Evolutionary conservation across 2,888 invertebrate species (phyloP), one percentile per base, ranked within the genome.

Genomic region (Diadegma fenestrale): DNA sequence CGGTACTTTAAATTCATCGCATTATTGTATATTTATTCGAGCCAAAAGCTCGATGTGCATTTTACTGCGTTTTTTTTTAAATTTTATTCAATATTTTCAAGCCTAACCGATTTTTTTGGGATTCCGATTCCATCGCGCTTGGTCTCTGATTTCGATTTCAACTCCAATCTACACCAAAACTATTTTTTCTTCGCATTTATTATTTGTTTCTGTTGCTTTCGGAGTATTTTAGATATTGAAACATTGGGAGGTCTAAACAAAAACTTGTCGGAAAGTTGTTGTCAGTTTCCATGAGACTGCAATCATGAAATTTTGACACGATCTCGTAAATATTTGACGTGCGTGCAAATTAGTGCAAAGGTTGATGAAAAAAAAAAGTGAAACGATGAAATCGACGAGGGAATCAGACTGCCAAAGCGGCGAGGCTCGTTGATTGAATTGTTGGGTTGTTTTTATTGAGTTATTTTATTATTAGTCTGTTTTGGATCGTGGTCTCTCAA

Each of bases 1-100:
- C 77, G 71, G 64, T 80, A 86, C 61, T 86, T 89, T 89, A 89
- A 90, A 88, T 87, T 89, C 87, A 88, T 91, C 86, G 86, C 86
- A 85, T 88, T 88, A 89, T 90, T 89, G 88, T 89, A 87, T 90
- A 82, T 88, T 87, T 86, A 86, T 88, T 73, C 69, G 80, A 85
- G 85, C 82, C 22, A 48, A 63, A 80, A 75, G 73, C 84, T 83
- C 86, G 86, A 87, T 82, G 83, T 75, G 80, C 84, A 81, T 84
- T 82, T 87, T 76, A 82, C 71, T 72, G 83, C 82, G 80, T 45
- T 80, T 26, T 83, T 26, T 43, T 83, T 80, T 68, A 80, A 80
- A 78, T 80, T 77, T 78, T 6, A 68, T 79, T 79, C 45, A n/a
- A 79, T 79, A 33, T 51, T 37, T 10, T 10, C 0, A 48, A 66